Evolutionary conservation across 2,888 invertebrate genomes (phyloP).

Genomic region (Andrena minutula): DNA sequence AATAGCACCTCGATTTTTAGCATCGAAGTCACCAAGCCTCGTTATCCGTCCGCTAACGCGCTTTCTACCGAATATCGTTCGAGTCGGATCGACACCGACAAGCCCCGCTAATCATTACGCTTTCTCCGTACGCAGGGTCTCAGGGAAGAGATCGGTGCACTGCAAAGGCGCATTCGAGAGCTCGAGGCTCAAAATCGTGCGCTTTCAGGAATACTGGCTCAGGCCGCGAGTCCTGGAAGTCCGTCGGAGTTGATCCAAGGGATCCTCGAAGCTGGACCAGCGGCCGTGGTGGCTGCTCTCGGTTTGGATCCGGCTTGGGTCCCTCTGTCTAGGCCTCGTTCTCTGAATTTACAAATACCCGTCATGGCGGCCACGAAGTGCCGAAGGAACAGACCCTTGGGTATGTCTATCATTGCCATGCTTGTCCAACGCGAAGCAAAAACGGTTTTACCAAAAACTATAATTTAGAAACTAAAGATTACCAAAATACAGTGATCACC

Average conservation of each 20-base stretch:
- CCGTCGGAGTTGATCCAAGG: constrained; percentile 80
- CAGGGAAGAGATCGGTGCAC: constrained; percentile 91
- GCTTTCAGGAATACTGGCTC: constrained; percentile 89
- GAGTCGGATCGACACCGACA: background rate
- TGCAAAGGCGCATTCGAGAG: constrained; percentile 91
- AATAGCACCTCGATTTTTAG: background rate
- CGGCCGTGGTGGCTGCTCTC: constrained; percentile 85
- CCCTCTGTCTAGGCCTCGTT: constrained; percentile 89
- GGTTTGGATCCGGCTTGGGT: constrained; percentile 90
- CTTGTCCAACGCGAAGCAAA: no score
- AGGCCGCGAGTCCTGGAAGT: constrained; percentile 87
- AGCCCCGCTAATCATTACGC: background rate
- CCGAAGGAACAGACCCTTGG: constrained; percentile 85
- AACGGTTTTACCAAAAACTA: no score
- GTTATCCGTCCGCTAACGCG: constrained; percentile 57
- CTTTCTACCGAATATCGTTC: constrained; percentile 48
- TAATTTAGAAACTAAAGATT: no score
- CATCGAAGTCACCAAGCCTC: constrained; percentile 2
- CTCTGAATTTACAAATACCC: constrained; percentile 89
- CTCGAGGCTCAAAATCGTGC: constrained; percentile 92
- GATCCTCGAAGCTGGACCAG: constrained; percentile 81
- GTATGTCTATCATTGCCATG: constrained; percentile 70
- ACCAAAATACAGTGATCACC: no score
- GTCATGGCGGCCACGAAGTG: constrained; percentile 86
- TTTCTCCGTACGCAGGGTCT: constrained; percentile 87